Conservation (phyloP, 2,113 vertebrate genomes). For the Onychorhynchus coronatus region DNA sequence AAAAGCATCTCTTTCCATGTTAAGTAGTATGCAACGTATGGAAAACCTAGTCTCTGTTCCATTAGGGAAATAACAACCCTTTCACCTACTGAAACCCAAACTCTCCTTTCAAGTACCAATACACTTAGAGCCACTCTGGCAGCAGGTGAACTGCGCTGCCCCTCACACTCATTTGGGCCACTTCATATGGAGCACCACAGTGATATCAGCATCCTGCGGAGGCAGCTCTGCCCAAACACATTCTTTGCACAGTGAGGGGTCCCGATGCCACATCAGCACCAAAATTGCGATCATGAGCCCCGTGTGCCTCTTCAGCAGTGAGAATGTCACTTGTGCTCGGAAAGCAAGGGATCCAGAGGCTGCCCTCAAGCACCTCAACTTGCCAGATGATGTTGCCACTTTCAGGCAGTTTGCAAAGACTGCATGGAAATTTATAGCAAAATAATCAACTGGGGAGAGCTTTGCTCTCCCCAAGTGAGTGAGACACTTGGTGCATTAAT, state of each 20-base stretch:
- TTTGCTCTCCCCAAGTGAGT: neutral
- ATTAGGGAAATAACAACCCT: neutral
- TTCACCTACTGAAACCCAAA: neutral
- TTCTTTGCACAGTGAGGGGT: neutral
- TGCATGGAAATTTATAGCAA: neutral
- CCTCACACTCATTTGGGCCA: neutral
- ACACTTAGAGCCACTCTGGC: neutral
- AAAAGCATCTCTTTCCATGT: neutral
- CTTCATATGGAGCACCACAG: rapidly evolving
- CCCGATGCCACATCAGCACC: rapidly evolving
- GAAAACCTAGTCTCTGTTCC: neutral
- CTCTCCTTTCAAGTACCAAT: neutral
- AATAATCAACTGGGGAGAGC: neutral
- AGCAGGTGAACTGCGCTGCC: neutral
- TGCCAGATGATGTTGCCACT: neutral
- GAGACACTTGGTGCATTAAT: neutral
- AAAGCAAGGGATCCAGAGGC: neutral
- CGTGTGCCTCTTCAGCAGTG: rapidly evolving
- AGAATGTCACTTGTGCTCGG: rapidly evolving
- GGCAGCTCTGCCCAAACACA: neutral
- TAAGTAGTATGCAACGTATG: neutral
- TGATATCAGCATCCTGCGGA: rapidly evolving
- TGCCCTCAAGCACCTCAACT: neutral
- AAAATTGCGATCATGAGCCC: neutral
- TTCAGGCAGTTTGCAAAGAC: neutral